Base-by-base conservation (phyloP, 2,888 invertebrate genomes). In the Cephonodes hylas region DNA sequence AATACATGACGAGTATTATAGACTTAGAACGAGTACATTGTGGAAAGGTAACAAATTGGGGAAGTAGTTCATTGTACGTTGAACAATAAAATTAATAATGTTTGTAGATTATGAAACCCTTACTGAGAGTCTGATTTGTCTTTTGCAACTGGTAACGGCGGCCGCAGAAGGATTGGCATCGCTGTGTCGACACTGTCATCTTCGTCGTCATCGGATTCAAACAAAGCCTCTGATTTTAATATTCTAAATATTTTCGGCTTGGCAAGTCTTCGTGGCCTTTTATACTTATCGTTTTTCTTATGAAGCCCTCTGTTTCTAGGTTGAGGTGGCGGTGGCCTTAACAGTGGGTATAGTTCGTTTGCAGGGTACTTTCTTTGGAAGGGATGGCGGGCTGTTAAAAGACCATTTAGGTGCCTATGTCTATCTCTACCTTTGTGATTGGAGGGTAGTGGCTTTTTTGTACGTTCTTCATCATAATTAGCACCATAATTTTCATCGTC, bases 311-410 rank as follows among this genome's bases (percentile, higher is more conserved):
- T 79, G 42, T 77, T 79, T 62, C 83, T 77, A 18, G 77, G 65
- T 4, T 80, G 83, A 1, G 80, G 83, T 4, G 91, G 88, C 45
- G 93, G 93, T 34, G 93, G 93, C 72, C 91, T 91, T 34, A 93
- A 68, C 20, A 93, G 70, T 13, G 90, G 91, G 66, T 92, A 89
- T 1, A 93, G 93, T 64, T 89, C 92, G 8, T 76, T 75, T 0
- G 84, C 64, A 42, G 86, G 86, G 74, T 86, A 83, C 68, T 86
- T 90, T 53, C 85, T 85, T 64, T 78, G 84, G 75, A 75, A 78
- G 1, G 79, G 64, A 68, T 84, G 79, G 42, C 87, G 81, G 8
- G 81, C 81, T 10, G 84, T 66, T 56, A 76, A 42, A 42, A 85
- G 64, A 34, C 80, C 73, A 73, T 86, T 90, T 2, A 85, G 83